phyloP scores from a whole-genome alignment of 1,140 invertebrate genomes.

The Diorhabda elongata region DNA sequence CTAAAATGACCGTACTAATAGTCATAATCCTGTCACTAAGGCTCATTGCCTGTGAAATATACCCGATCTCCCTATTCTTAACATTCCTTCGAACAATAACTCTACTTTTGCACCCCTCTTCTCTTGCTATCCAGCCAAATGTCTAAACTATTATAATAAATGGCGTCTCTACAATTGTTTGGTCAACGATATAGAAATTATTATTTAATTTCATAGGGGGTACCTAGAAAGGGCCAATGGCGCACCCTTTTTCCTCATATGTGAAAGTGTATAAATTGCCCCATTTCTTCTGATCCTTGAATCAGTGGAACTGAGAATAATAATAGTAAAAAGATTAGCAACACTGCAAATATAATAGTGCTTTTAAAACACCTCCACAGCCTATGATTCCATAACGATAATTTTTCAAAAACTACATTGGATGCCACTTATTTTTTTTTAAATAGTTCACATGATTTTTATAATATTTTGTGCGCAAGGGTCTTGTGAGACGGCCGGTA shows the following conservation, averaged over 20 bases:
- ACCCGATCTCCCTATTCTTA: slow-evolving; percentile 15
- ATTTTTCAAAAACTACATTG: no score
- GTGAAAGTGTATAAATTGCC: no score
- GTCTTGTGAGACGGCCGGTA: no score
- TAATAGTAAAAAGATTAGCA: no score
- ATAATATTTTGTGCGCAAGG: no score
- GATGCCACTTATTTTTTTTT: no score
- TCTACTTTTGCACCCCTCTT: not conserved
- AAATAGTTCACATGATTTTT: no score
- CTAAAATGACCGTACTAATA: slow-evolving; percentile 9
- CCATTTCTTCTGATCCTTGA: no score
- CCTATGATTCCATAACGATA: no score
- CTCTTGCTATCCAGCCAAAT: not conserved
- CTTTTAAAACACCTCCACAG: no score
- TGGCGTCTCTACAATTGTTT: slow-evolving; percentile 17
- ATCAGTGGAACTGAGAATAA: no score
- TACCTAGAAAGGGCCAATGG: not conserved
- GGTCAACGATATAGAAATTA: slow-evolving; percentile 20
- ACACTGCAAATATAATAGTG: no score
- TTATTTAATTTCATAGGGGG: slow-evolving; percentile 17
- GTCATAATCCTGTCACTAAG: slow-evolving; percentile 14
- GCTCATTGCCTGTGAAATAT: slow-evolving; percentile 20
- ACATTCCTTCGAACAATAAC: slow-evolving; percentile 20
- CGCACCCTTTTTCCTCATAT: not conserved
- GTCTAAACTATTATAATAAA: slow-evolving; percentile 14